These are phyloP conservation scores for Glossophaga mutica DNA, from an alignment of 2,797 vertebrate genomes.

Conservation along the genomic window DNA sequence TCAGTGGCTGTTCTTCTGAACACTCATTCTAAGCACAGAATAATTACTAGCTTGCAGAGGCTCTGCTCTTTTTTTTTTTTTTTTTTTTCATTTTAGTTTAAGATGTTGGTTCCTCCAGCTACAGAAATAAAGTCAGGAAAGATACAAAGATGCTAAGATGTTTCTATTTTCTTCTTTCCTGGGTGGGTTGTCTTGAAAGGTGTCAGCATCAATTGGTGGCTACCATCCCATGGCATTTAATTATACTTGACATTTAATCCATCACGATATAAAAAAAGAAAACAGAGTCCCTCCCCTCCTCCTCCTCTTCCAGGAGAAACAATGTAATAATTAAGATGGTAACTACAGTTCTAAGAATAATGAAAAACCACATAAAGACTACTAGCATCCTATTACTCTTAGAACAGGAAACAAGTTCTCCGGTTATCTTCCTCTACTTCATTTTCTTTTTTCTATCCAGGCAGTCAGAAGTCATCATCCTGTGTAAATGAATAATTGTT, in stretches of 20 bases:
- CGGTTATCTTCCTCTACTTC: constrained; percentile 46
- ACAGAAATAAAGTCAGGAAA: neutral
- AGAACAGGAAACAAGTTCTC: constrained; percentile 62
- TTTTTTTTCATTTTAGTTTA: constrained; percentile 15
- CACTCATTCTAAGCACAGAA: neutral
- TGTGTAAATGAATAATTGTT: constrained; percentile 70
- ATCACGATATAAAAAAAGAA: constrained; percentile 67
- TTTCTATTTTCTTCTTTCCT: constrained; percentile 65
- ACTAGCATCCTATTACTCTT: constrained; percentile 49
- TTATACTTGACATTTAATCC: constrained; percentile 63
- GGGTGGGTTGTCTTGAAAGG: constrained; percentile 47
- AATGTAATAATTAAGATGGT: constrained; percentile 63
- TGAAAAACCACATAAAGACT: constrained; percentile 59
- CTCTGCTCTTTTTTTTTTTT: neutral
- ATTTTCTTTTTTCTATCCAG: constrained; percentile 34
- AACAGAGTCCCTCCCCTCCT: constrained; percentile 51
- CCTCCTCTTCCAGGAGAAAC: constrained; percentile 40
- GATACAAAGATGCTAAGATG: constrained; percentile 13
- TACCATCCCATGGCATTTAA: constrained; percentile 47
- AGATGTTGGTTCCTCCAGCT: constrained; percentile 42
- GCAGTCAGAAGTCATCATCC: constrained; percentile 61
- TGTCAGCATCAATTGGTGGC: constrained; percentile 54
- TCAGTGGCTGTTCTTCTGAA: constrained; percentile 42
- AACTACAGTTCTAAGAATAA: constrained; percentile 67
- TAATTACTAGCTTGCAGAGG: constrained; percentile 54